These are phyloP conservation scores for Drosophila histrio DNA, from an alignment of 2,888 invertebrate species.

Conservation along the genomic window DNA sequence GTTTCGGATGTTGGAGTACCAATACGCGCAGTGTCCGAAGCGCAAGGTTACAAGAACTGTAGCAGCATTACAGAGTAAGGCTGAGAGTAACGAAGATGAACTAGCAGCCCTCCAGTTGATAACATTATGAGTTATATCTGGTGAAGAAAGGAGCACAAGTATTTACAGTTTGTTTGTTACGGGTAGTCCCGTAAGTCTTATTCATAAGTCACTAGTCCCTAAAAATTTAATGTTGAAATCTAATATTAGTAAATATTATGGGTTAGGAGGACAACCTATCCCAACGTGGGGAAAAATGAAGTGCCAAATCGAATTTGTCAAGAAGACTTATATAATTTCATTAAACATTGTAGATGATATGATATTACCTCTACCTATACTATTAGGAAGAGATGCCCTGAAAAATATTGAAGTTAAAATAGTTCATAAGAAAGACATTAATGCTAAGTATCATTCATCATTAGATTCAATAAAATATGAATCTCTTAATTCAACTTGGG, in stretches of 20 bases:
- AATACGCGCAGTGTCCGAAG: neutral
- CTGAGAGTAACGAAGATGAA: neutral
- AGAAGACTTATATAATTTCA: neutral
- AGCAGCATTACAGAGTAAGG: neutral
- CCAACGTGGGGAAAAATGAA: neutral
- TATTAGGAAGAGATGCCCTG: too few relatives aligned
- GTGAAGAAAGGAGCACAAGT: neutral
- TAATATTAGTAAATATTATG: too few relatives aligned
- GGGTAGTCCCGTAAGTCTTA: neutral
- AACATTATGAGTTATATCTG: neutral
- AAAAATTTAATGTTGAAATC: too few relatives aligned
- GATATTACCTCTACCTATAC: too few relatives aligned
- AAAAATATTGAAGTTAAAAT: too few relatives aligned
- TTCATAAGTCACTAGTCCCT: neutral
- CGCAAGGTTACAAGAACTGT: neutral
- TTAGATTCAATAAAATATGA: too few relatives aligned
- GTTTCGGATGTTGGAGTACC: neutral
- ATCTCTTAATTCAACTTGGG: too few relatives aligned
- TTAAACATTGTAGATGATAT: too few relatives aligned
- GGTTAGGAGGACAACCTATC: neutral
- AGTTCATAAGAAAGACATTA: too few relatives aligned
- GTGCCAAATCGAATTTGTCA: neutral
- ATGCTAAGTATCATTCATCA: too few relatives aligned
- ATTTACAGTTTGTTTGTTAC: slow-evolving; percentile 1
- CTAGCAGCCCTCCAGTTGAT: neutral